Evolutionary conservation across 2,113 vertebrate species (phyloP).

Genomic region (Ploceus nigricollis): DNA sequence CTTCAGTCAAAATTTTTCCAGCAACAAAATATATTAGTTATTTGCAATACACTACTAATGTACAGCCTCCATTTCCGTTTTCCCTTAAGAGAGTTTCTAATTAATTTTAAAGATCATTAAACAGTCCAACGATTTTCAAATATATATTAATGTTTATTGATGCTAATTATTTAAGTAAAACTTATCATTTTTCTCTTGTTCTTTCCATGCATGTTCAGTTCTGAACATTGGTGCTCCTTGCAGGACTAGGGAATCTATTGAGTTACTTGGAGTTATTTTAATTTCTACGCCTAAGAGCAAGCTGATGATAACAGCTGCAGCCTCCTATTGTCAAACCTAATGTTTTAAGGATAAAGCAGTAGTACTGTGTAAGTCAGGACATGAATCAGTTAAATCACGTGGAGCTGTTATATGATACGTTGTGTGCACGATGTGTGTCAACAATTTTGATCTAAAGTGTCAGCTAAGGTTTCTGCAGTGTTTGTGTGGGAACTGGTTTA

Average conservation of each 20-base stretch:
- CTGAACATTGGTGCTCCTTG: neutral
- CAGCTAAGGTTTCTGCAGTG: neutral
- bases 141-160: neutral
- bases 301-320: neutral
- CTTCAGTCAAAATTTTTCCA: neutral
- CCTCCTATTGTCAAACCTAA: neutral
- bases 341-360: neutral
- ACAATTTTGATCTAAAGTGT: neutral
- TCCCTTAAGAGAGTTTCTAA: neutral
- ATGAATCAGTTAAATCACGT: neutral
- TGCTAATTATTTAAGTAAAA: neutral
- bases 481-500: neutral
- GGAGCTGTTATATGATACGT: neutral
- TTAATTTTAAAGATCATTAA: neutral
- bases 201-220: neutral
- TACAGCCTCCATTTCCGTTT: neutral
- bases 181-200: neutral
- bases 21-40: neutral
- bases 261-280: neutral
- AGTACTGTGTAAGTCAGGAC: neutral
- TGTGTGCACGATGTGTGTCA: accelerated
- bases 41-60: neutral
- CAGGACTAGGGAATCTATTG: neutral
- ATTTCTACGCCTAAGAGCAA: neutral
- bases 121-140: neutral